Base-by-base conservation (phyloP, 2,797 vertebrate genomes). In the Danio choprae region DNA sequence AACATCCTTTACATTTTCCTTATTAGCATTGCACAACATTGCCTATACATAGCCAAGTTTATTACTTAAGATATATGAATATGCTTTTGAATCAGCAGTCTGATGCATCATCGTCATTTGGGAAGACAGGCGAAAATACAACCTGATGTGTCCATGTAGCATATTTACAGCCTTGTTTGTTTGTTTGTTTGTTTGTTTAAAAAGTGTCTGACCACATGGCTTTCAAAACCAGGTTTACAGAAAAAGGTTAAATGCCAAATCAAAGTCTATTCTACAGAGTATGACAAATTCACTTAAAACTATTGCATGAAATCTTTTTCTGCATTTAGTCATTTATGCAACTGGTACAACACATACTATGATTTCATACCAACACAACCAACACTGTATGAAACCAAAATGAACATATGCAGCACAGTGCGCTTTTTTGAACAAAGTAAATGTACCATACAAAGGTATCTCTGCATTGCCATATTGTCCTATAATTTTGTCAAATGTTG, bases 11-110 rank as follows among this genome's bases (percentile, higher is more conserved):
- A 80, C 87, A 59, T 79, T 83, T 79, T 79, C 56, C 67, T 41
- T 55, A 65, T 76, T 86, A 88, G 84, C 93, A 92, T 91, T 91
- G 91, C 91, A 91, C 90, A 84, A 82, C 84, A 83, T 86, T 77
- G 58, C 77, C 83, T 74, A 88, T 80, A 87, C 81, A 85, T 81
- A 88, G 88, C 86, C 75, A 78, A 62, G 74, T 58, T 41, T 79
- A 81, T 87, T 86, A 88, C 86, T 89, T 75, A 29, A 84, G 83
- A 78, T 81, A 74, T 13, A 79, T 51, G 81, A 81, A 85, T 63
- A 65, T 12, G 77, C 10, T 51, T 70, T 63, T n/a, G 77, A 82
- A 79, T 50, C 65, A 82, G 81, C 44, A 59, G 82, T 79, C 67
- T 43, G 53, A 78, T 80, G 1, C 18, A 67, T 69, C 40, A 48